Evolutionary conservation across 1,140 invertebrate genomes (phyloP).

Genomic region (Nymphalis io): DNA sequence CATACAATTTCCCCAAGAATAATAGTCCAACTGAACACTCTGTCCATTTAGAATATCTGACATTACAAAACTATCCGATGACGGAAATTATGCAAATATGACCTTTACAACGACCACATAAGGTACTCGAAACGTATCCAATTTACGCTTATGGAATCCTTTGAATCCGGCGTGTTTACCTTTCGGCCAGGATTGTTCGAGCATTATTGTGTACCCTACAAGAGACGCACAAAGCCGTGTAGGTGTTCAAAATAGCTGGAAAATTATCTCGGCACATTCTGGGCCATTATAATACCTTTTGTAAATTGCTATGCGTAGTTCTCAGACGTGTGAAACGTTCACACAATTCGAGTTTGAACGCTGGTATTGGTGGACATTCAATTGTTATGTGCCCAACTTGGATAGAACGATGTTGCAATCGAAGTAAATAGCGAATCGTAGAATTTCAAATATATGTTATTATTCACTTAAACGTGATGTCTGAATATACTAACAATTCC

Average conservation of each 20-base stretch:
- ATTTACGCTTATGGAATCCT: constrained; percentile 36
- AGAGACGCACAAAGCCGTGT: constrained; percentile 42
- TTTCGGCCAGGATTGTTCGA: constrained; percentile 46
- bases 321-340: constrained; percentile 29
- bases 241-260: constrained; percentile 41
- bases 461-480: constrained; percentile 5
- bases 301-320: constrained; percentile 32
- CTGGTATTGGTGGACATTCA: constrained; percentile 15
- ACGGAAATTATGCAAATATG: constrained; percentile 21
- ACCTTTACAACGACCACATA: constrained; percentile 32
- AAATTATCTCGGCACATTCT: constrained; percentile 41
- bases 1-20: constrained; percentile 51
- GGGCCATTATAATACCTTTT: constrained; percentile 40
- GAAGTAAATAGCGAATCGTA: neutral
- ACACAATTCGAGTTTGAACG: constrained; percentile 23
- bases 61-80: constrained; percentile 34
- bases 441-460: constrained; percentile 1
- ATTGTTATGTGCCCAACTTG: constrained; percentile 32
- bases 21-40: constrained; percentile 36
- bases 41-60: constrained; percentile 40
- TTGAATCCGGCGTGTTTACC: constrained; percentile 38
- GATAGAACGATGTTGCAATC: constrained; percentile 5
- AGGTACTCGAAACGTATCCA: constrained; percentile 18
- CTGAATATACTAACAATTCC: neutral
- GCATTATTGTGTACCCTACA: constrained; percentile 47